Percentiles rank a stretch among this genome's conserved stretches.
phyloP scores from a whole-genome alignment of 1,140 invertebrate species.

The Doryteuthis pealeii region DNA sequence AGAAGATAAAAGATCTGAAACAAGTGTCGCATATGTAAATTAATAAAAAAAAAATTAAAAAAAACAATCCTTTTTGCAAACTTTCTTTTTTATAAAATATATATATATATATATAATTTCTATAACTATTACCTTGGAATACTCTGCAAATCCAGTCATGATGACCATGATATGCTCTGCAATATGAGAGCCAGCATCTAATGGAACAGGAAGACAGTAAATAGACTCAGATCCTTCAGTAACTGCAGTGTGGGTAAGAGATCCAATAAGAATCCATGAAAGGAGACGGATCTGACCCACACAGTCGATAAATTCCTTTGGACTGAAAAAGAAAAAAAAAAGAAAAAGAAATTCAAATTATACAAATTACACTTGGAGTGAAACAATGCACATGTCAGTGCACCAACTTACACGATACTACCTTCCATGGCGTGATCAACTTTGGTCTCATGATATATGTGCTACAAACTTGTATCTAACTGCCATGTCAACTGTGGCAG shows the following conservation, averaged over 20 bases:
- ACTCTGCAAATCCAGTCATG: slow-evolving; percentile 94
- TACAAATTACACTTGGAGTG: not conserved
- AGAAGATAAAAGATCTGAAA: no score
- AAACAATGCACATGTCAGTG: not conserved
- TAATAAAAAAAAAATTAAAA: no score
- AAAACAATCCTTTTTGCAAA: no score
- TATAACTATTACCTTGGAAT: slow-evolving; percentile 73
- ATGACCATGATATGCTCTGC: slow-evolving; percentile 94
- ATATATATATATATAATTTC: slow-evolving; percentile 15
- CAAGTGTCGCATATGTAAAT: no score
- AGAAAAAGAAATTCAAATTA: not conserved
- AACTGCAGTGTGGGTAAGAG: slow-evolving; percentile 83
- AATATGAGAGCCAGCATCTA: slow-evolving; percentile 93
- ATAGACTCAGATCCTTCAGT: slow-evolving; percentile 54
- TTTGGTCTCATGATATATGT: no score
- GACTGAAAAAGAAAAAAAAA: slow-evolving; percentile 62
- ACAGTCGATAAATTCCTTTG: slow-evolving; percentile 93
- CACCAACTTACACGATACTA: not conserved
- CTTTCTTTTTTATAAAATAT: no score
- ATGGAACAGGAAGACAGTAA: slow-evolving; percentile 84
- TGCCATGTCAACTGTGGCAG: no score
- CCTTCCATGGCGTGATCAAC: not conserved
- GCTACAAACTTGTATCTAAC: no score
- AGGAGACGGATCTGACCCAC: slow-evolving; percentile 90
- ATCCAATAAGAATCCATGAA: slow-evolving; percentile 93